Conservation (phyloP, 1,140 invertebrate species). For the Lepidotrigona ventralis region DNA sequence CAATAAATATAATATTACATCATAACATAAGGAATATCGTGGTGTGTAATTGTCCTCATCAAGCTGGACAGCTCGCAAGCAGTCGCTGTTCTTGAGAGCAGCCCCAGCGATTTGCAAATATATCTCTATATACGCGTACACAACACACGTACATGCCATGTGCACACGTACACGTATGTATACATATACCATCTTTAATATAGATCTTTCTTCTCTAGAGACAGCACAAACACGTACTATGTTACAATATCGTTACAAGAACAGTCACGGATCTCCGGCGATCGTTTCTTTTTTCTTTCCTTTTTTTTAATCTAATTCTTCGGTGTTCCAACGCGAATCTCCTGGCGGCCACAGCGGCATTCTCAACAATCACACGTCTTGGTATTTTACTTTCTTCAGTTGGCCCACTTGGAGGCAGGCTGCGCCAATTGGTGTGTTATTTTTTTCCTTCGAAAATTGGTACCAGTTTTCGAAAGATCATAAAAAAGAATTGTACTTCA, state of each 20-base stretch:
- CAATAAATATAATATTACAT: conserved; percentile 75
- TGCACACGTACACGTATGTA: conserved; percentile 25
- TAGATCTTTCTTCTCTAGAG: conserved; percentile 62
- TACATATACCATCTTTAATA: conserved; percentile 59
- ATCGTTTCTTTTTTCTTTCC: neutral
- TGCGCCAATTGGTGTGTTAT: neutral
- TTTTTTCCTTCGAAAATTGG: neutral
- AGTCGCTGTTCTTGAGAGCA: conserved; percentile 25
- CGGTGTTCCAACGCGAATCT: conserved; percentile 6
- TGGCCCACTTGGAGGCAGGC: neutral
- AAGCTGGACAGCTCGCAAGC: conserved; percentile 23
- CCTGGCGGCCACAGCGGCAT: neutral
- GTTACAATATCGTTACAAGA: conserved; percentile 65
- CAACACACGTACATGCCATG: neutral
- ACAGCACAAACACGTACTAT: conserved; percentile 66
- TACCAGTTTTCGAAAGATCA: neutral
- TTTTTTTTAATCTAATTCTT: neutral
- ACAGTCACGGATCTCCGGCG: conserved; percentile 40
- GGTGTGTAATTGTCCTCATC: conserved; percentile 53
- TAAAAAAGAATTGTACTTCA: neutral
- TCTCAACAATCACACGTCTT: neutral
- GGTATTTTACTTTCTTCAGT: neutral
- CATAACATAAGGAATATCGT: conserved; percentile 68
- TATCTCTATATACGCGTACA: conserved; percentile 50
- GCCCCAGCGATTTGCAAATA: conserved; percentile 54